These are phyloP conservation scores for Brenthis hecate DNA, from an alignment of 2,888 invertebrate species.

Conservation along the genomic window DNA sequence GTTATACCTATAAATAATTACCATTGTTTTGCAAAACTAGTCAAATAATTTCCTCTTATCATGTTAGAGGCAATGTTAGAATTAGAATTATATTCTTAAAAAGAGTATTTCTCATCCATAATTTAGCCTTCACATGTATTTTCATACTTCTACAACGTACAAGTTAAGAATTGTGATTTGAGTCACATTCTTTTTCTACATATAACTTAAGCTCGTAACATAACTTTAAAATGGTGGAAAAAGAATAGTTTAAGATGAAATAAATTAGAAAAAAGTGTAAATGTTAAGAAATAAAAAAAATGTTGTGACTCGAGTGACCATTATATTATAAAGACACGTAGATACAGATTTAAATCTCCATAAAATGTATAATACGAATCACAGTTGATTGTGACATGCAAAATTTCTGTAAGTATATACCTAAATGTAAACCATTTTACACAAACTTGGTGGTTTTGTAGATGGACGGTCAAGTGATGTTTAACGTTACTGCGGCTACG, in stretches of 20 bases:
- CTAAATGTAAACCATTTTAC: constrained; percentile 3
- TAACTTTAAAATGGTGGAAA: background rate
- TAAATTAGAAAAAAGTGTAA: background rate
- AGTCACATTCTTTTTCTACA: constrained; percentile 8
- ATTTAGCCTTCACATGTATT: constrained; percentile 13
- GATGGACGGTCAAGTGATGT: constrained; percentile 46
- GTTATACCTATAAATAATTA: constrained; percentile 29
- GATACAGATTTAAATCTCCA: constrained; percentile 1
- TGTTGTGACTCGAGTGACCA: constrained; percentile 23
- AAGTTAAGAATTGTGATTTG: constrained; percentile 11
- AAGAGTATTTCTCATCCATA: constrained; percentile 9
- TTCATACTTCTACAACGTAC: constrained; percentile 14
- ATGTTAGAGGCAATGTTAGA: constrained; percentile 12
- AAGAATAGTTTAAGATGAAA: constrained; percentile 7
- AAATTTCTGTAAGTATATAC: background rate
- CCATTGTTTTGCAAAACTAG: constrained; percentile 37
- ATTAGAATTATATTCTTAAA: constrained; percentile 5
- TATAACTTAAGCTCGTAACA: constrained; percentile 11
- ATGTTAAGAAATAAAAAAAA: constrained; percentile 13
- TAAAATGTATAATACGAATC: background rate
- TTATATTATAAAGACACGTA: constrained; percentile 15
- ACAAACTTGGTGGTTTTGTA: constrained; percentile 12
- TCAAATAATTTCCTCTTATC: constrained; percentile 17
- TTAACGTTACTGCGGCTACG: constrained; percentile 48
- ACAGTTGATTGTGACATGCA: background rate